Conservation (phyloP, 1,140 invertebrate species). For the Papilio xuthus region DNA sequence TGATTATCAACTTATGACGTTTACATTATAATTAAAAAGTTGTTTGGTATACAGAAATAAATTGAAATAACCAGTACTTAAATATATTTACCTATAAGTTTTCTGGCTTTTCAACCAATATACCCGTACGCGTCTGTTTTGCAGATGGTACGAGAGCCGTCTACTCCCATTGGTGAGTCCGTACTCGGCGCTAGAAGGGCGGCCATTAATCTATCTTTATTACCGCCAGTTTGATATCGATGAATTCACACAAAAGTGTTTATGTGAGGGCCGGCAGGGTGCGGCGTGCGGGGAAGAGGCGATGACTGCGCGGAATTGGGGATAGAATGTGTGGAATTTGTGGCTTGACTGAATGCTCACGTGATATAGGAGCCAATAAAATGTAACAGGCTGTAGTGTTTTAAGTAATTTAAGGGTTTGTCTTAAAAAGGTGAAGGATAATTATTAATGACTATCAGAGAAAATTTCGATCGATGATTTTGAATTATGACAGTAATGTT, state of each 20-base stretch:
- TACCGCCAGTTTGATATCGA: conserved; percentile 69
- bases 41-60: background rate
- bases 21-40: too few species aligned
- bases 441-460: background rate
- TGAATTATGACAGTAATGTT: too few species aligned
- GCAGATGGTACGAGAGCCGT: conserved; percentile 31
- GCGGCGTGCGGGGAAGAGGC: background rate
- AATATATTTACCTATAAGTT: background rate
- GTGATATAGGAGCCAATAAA: conserved; percentile 45
- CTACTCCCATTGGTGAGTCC: conserved; percentile 25
- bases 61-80: background rate
- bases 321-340: conserved; percentile 47
- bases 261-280: conserved; percentile 54
- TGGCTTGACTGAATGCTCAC: conserved; percentile 46
- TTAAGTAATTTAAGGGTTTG: conserved; percentile 10
- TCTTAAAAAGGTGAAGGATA: background rate
- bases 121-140: conserved; percentile 8
- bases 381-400: conserved; percentile 38
- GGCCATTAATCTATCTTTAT: conserved; percentile 75
- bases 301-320: conserved; percentile 44
- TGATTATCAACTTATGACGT: too few species aligned
- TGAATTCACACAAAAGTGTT: conserved; percentile 72
- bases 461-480: background rate
- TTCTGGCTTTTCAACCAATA: background rate
- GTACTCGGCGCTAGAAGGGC: conserved; percentile 43